Percentiles rank a stretch among this genome's conserved stretches.
Evolutionary conservation across 2,113 vertebrate genomes (phyloP).

Genomic region (Oxygymnocypris stewartii): DNA sequence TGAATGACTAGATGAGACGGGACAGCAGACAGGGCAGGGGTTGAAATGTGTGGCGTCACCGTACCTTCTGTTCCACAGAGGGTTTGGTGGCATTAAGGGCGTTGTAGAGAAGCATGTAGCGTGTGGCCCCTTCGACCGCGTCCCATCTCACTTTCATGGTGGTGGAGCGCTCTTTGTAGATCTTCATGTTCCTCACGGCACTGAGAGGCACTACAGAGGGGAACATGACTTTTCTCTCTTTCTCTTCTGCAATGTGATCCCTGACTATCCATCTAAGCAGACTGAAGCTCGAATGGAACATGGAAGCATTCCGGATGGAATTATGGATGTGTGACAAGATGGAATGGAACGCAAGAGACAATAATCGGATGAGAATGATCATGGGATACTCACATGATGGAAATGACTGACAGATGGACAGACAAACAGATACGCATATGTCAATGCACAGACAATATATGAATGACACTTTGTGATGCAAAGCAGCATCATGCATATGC

Average conservation of each 20-base stretch:
- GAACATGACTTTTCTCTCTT: conserved; percentile 51
- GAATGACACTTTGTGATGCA: conserved; percentile 42
- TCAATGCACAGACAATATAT: neutral
- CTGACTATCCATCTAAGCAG: conserved; percentile 21
- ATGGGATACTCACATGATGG: conserved; percentile 38
- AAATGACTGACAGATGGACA: conserved; percentile 37
- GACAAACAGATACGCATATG: conserved; percentile 11
- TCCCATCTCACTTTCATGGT: conserved; percentile 92
- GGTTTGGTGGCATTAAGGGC: conserved; percentile 81
- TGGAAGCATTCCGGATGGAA: conserved; percentile 24
- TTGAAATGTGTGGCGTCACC: conserved; percentile 35
- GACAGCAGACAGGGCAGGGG: neutral
- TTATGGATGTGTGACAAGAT: conserved; percentile 4
- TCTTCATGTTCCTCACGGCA: conserved; percentile 79
- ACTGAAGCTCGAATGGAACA: conserved; percentile 32
- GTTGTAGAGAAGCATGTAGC: conserved; percentile 85
- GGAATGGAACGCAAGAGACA: conserved; percentile 29
- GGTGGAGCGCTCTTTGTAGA: conserved; percentile 84
- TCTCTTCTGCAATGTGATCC: neutral
- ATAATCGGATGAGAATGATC: conserved; percentile 36
- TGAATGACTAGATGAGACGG: neutral
- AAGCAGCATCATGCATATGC: conserved; percentile 49
- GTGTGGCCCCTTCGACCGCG: conserved; percentile 79
- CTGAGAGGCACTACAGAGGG: conserved; percentile 82
- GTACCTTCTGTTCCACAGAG: conserved; percentile 82